Evolutionary conservation across 2,797 vertebrate genomes (phyloP), one percentile per base, ranked within the genome.

Genomic region (Antrozous pallidus): DNA sequence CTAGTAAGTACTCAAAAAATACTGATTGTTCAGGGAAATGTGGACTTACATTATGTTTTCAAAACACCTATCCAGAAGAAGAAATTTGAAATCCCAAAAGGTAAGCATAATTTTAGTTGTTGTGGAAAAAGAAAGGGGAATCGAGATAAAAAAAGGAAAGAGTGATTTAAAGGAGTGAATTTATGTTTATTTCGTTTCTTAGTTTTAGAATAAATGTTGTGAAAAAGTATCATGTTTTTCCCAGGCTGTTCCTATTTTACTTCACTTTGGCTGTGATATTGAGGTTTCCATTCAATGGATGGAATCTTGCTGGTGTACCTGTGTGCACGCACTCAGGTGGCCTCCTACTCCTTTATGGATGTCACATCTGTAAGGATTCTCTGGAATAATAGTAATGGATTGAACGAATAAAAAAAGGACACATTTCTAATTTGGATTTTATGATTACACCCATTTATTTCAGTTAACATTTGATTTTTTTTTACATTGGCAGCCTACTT

Each of bases 401-500:
- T 7, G 10, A 17, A 14, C 75, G 24, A 2, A 65, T 16, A 70
- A 74, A 36, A 36, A 70, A 74, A 36, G 40, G 61, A 63, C 70
- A 82, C n/a, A 89, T 63, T 94, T 70, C 47, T 88, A 5, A 80
- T 14, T 26, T 89, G 22, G 11, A 8, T 82, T 91, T 88, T 95
- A 26, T 74, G 16, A 61, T 67, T 65, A 22, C 6, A 49, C 38
- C 8, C 65, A 26, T 58, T 74, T 86, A 77, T 75, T 9, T 6
- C 3, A 33, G 26, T 75, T 70, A 94, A 56, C 47, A 75, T 91
- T 96, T 83, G 45, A 16, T 93, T 20, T 69, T 88, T 84, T 91
- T 91, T 61, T 38, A 47, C 14, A 70, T 31, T 92, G 84, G 28
- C 45, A 93, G n/a, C 3, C 67, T 93, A 61, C 70, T 88, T 38